Percentiles rank a stretch among this genome's conserved stretches.
phyloP scores from a whole-genome alignment of 2,888 invertebrate species.

The Autographa pulchrina region DNA sequence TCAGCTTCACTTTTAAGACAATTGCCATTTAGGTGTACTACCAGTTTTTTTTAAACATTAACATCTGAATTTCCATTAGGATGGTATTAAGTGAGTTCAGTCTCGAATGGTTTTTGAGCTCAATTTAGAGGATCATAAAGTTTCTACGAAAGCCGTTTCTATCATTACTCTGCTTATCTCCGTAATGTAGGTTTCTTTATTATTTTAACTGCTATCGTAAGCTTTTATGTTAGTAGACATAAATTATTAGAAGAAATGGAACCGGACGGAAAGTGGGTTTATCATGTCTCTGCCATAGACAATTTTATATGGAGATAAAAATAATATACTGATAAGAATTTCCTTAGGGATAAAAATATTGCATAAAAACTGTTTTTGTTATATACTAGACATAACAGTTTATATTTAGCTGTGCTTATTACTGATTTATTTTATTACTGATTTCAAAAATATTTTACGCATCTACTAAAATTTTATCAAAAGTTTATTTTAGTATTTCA shows the following conservation, averaged over 20 bases:
- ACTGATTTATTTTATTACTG: slow-evolving; percentile 29
- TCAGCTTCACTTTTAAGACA: slow-evolving; percentile 58
- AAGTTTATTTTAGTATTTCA: too few species aligned
- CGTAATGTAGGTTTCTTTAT: slow-evolving; percentile 50
- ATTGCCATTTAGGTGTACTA: slow-evolving; percentile 34
- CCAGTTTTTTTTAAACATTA: slow-evolving; percentile 32
- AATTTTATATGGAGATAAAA: slow-evolving; percentile 16
- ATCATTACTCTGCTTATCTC: slow-evolving; percentile 46
- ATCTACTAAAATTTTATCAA: too few species aligned
- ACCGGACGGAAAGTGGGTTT: slow-evolving; percentile 27
- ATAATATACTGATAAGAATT: slow-evolving; percentile 13
- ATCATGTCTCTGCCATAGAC: slow-evolving; percentile 23
- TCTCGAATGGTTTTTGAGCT: slow-evolving; percentile 41
- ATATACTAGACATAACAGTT: slow-evolving; percentile 20
- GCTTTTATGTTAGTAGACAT: slow-evolving; percentile 46
- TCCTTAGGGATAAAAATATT: slow-evolving; percentile 3
- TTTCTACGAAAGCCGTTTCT: slow-evolving; percentile 38
- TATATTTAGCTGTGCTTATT: slow-evolving; percentile 10
- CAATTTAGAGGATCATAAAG: slow-evolving; percentile 46
- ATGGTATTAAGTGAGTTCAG: slow-evolving; percentile 36
- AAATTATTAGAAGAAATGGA: slow-evolving; percentile 39
- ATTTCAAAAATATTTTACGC: slow-evolving; percentile 37
- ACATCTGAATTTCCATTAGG: slow-evolving; percentile 34
- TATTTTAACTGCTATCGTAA: slow-evolving; percentile 49
- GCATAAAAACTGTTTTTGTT: not conserved